These are phyloP conservation scores for Melinaea marsaeus DNA, from an alignment of 2,888 invertebrate species.

Conservation along the genomic window DNA sequence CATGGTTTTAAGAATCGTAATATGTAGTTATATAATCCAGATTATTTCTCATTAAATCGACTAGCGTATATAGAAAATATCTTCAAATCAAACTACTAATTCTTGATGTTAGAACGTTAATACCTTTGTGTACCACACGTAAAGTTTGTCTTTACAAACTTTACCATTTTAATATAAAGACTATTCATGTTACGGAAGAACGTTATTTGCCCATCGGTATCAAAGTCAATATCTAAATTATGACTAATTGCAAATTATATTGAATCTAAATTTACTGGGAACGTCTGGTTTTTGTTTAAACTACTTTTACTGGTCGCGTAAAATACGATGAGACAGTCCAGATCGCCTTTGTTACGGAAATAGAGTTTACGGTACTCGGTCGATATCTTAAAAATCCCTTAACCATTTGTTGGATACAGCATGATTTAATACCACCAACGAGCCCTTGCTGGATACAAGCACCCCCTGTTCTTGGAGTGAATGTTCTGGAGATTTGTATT, in stretches of 20 bases:
- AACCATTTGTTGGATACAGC: not conserved
- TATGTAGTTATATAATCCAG: no score
- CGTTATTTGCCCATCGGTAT: not conserved
- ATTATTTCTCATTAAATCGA: no score
- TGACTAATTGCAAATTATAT: conserved; percentile 10
- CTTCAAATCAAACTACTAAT: no score
- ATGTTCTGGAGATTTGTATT: no score
- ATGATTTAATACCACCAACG: no score
- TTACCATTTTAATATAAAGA: not conserved
- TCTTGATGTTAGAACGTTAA: no score
- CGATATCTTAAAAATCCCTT: conserved; percentile 14
- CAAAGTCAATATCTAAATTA: not conserved
- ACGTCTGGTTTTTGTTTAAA: conserved; percentile 35
- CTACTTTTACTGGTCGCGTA: conserved; percentile 39
- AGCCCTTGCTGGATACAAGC: no score
- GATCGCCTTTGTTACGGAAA: conserved; percentile 42
- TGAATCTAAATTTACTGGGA: conserved; percentile 27
- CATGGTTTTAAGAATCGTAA: no score
- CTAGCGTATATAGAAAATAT: no score
- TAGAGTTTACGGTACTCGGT: conserved; percentile 29
- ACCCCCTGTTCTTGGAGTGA: no score
- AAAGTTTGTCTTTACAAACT: not conserved
- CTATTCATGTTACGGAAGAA: not conserved
- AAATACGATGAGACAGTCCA: conserved; percentile 43
- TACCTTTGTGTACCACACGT: no score